These are phyloP conservation scores for Malurus alboscapulatus DNA, from an alignment of 2,113 vertebrate genomes.

Conservation along the genomic window DNA sequence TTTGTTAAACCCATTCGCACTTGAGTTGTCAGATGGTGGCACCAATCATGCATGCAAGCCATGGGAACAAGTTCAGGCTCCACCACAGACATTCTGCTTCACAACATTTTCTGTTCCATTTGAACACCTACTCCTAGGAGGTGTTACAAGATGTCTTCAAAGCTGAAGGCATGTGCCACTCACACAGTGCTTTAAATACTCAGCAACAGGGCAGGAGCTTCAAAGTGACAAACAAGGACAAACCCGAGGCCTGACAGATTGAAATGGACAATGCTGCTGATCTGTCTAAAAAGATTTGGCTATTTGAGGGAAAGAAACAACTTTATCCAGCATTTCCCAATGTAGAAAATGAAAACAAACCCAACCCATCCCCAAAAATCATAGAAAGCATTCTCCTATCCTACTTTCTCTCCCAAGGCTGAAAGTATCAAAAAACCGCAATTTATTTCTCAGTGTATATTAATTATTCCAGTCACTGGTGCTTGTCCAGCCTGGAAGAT, in stretches of 20 bases:
- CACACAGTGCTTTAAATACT: background rate
- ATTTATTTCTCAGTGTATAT: background rate
- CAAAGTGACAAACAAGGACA: background rate
- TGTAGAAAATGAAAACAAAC: background rate
- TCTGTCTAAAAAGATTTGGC: background rate
- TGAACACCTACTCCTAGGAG: slow-evolving; percentile 22
- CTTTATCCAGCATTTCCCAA: background rate
- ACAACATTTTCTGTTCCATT: background rate
- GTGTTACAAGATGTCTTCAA: slow-evolving; percentile 28
- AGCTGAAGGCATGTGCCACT: slow-evolving; percentile 23
- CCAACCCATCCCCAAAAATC: background rate
- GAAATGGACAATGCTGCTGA: background rate
- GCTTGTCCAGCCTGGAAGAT: background rate
- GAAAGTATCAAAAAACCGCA: background rate
- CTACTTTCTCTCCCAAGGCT: background rate
- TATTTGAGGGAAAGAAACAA: background rate
- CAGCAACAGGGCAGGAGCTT: background rate
- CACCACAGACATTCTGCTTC: slow-evolving; percentile 6
- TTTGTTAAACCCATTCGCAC: slow-evolving; percentile 44
- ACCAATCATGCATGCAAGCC: slow-evolving; percentile 19
- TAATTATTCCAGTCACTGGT: background rate
- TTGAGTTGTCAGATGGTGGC: slow-evolving; percentile 50
- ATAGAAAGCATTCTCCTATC: background rate
- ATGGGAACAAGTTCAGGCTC: slow-evolving; percentile 38
- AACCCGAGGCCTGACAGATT: background rate